phyloP scores from a whole-genome alignment of 2,113 vertebrate species.

The Axis porcinus region DNA sequence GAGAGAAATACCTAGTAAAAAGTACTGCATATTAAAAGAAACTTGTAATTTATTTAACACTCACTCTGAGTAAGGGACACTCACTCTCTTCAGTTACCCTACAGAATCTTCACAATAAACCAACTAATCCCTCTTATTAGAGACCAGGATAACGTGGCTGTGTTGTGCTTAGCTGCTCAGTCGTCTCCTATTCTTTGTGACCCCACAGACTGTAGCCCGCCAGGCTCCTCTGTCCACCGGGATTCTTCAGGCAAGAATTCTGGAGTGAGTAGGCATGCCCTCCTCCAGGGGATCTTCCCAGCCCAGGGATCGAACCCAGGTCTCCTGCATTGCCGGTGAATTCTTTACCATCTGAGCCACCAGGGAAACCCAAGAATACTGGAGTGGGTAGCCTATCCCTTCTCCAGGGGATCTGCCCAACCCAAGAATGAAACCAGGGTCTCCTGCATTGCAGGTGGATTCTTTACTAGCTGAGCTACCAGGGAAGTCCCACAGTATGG shows the following conservation, averaged over 20 bases:
- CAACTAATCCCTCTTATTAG: background rate
- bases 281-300: background rate
- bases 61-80: background rate
- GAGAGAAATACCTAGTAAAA: background rate
- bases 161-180: background rate
- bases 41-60: background rate
- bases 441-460: background rate
- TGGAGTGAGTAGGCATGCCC: background rate
- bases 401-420: background rate
- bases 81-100: background rate
- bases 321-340: background rate
- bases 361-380: background rate
- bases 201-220: background rate
- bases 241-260: background rate
- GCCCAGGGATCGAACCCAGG: background rate
- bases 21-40: background rate
- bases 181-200: background rate
- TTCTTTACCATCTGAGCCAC: background rate
- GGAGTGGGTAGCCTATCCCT: background rate
- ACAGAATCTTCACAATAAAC: background rate
- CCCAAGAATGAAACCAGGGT: background rate
- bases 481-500: background rate
- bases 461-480: background rate
- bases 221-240: background rate
- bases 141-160: background rate